A percentile compares a stretch with the other conserved stretches of the same genome.
phyloP scores from a whole-genome alignment of 2,888 invertebrate species.

The Kuschelorhynchus macadamiae region DNA sequence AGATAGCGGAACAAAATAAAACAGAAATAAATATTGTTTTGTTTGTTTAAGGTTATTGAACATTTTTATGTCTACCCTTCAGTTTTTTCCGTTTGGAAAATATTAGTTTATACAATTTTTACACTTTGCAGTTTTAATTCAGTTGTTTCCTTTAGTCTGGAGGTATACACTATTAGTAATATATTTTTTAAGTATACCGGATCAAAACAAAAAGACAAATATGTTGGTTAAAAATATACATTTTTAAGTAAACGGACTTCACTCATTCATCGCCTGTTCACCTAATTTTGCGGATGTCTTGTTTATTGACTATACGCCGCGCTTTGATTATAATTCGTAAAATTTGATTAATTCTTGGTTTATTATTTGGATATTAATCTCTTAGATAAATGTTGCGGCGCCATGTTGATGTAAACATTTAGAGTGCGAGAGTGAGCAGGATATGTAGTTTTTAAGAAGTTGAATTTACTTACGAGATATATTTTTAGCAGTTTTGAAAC shows the following conservation, averaged over 20 bases:
- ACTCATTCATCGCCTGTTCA: slow-evolving; percentile 26
- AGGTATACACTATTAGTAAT: no score
- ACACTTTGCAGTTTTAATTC: no score
- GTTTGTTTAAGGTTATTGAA: no score
- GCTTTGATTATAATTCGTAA: slow-evolving; percentile 26
- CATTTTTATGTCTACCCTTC: no score
- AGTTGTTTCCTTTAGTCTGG: no score
- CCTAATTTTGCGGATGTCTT: slow-evolving; percentile 35
- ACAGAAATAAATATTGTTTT: no score
- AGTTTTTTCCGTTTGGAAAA: no score
- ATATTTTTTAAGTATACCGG: slow-evolving; percentile 1
- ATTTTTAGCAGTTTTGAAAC: no score
- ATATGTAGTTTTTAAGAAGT: no score
- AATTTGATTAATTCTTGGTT: slow-evolving; percentile 39
- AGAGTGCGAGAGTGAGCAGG: slow-evolving; percentile 14
- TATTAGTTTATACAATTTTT: no score
- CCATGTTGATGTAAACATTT: slow-evolving; percentile 30
- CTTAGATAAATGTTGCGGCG: slow-evolving; percentile 34
- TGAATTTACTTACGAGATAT: no score
- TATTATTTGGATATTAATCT: slow-evolving; percentile 36
- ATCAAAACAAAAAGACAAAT: slow-evolving; percentile 11
- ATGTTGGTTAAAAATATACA: slow-evolving; percentile 22
- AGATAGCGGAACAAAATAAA: no score
- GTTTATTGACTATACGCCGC: slow-evolving; percentile 35
- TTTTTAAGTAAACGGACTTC: slow-evolving; percentile 29